Conservation (phyloP, 2,113 vertebrate species). For the Microcebus murinus region DNA sequence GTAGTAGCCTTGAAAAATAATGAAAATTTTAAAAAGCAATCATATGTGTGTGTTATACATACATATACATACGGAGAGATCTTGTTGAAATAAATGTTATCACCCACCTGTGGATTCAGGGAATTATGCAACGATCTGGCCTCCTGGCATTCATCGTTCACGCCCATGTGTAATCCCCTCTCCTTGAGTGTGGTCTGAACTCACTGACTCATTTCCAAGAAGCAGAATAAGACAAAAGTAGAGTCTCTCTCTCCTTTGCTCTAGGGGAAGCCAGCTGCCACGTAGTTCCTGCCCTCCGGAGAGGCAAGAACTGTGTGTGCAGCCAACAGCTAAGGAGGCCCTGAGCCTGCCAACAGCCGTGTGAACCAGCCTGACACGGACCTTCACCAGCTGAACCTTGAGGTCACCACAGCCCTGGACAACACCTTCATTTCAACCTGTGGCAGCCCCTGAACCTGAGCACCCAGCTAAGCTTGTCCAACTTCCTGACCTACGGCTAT, state of each 20-base stretch:
- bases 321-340: not conserved
- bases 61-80: not conserved
- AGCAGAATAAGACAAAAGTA: not conserved
- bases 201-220: conserved; percentile 1
- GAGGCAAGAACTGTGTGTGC: not conserved
- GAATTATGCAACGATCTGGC: not conserved
- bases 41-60: too few relatives aligned
- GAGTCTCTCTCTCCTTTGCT: not conserved
- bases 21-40: not conserved
- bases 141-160: not conserved
- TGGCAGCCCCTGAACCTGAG: not conserved
- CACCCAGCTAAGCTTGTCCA: not conserved
- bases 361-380: not conserved
- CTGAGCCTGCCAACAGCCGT: not conserved
- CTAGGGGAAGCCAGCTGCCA: not conserved
- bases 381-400: not conserved
- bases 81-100: not conserved
- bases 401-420: not conserved
- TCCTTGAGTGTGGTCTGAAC: not conserved
- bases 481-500: not conserved
- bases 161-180: not conserved
- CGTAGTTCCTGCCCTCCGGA: not conserved
- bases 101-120: not conserved
- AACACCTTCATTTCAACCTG: not conserved
- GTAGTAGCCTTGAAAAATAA: not conserved